These are phyloP conservation scores for Hozukius guyotensis DNA, from an alignment of 2,797 vertebrate genomes.

Conservation along the genomic window DNA sequence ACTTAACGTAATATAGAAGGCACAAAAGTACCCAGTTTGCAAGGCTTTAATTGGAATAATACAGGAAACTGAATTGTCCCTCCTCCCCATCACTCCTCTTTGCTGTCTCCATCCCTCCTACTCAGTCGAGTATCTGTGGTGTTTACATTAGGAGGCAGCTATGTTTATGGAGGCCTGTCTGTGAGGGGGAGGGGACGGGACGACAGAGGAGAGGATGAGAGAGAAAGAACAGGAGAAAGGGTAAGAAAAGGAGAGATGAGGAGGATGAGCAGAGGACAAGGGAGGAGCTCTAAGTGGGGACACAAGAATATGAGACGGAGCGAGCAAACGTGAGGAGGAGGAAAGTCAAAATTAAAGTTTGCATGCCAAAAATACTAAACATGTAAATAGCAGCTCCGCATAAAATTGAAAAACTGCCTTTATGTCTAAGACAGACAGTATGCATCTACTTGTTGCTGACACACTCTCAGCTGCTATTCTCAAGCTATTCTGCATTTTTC, in stretches of 20 bases:
- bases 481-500: background rate
- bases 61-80: slow-evolving; percentile 12
- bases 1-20: background rate
- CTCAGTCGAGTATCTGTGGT: slow-evolving; percentile 33
- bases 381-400: background rate
- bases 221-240: slow-evolving; percentile 26
- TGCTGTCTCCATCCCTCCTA: slow-evolving; percentile 23
- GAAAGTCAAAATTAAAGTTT: background rate
- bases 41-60: slow-evolving; percentile 16
- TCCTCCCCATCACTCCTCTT: slow-evolving; percentile 19
- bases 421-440: background rate
- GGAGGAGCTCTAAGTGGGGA: slow-evolving; percentile 6
- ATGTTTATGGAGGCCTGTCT: slow-evolving; percentile 67
- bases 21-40: background rate
- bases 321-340: background rate
- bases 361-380: background rate
- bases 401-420: background rate
- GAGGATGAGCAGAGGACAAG: slow-evolving; percentile 37
- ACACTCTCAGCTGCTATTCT: background rate
- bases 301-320: background rate
- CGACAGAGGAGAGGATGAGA: slow-evolving; percentile 40
- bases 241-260: slow-evolving; percentile 32
- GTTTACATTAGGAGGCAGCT: slow-evolving; percentile 71
- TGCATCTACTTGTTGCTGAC: background rate
- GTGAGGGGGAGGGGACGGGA: slow-evolving; percentile 56